Percentiles rank a stretch among this genome's conserved stretches.
Conservation (phyloP, 2,113 vertebrate genomes). For the Ameiurus melas region DNA sequence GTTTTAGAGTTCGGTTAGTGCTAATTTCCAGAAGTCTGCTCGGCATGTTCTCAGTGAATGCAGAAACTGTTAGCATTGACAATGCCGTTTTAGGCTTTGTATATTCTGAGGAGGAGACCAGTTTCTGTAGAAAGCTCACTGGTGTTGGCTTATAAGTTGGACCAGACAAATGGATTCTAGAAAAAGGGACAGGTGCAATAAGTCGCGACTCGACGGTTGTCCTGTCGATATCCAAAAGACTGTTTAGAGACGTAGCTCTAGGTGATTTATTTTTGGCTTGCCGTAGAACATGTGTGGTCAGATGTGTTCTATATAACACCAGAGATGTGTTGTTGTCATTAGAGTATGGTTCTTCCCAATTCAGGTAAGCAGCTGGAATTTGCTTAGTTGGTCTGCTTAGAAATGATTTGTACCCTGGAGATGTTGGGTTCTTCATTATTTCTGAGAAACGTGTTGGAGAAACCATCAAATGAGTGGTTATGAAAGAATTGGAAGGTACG, state of each 20-base stretch:
- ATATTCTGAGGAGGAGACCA: not conserved
- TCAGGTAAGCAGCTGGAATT: not conserved
- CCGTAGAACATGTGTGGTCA: not conserved
- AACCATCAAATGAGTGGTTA: not conserved
- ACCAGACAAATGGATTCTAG: not conserved
- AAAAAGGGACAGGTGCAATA: not conserved
- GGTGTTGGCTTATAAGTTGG: not conserved
- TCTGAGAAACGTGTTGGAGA: not conserved
- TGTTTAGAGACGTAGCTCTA: not conserved
- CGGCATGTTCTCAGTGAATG: not conserved
- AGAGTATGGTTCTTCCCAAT: not conserved
- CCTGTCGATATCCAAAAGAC: not conserved
- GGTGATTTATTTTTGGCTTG: not conserved
- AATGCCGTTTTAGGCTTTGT: not conserved
- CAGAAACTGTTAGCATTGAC: not conserved
- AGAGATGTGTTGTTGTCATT: not conserved
- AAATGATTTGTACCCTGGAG: not conserved
- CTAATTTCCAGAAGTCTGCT: not conserved
- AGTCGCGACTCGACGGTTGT: not conserved
- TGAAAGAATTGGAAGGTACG: not conserved
- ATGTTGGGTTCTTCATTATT: not conserved
- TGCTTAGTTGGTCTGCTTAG: no score
- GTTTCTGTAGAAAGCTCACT: constrained; percentile 4
- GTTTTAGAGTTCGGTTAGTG: not conserved
- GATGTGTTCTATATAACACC: constrained; percentile 6